Evolutionary conservation across 2,113 vertebrate genomes (phyloP), one percentile per base, ranked within the genome.

Genomic region (Callopanchax toddi): DNA sequence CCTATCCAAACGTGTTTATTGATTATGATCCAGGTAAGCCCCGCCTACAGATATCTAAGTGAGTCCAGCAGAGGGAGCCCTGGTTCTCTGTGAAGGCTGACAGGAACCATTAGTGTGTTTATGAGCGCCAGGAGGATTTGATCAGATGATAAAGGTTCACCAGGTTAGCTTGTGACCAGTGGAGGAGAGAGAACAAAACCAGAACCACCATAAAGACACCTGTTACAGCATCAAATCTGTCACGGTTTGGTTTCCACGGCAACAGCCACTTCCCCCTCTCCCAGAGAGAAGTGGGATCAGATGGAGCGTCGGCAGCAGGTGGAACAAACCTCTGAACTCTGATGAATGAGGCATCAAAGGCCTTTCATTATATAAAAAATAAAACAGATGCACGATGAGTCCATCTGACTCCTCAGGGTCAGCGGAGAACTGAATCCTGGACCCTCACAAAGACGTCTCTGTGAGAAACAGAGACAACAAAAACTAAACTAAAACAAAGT

Each of bases 11-110:
- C n/a, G n/a, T n/a, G n/a, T n/a, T n/a, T n/a, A n/a, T n/a, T n/a
- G n/a, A n/a, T n/a, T n/a, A n/a, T n/a, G n/a, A n/a, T n/a, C n/a
- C n/a, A n/a, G n/a, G n/a, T n/a, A n/a, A n/a, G n/a, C 26, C 26
- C 6, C 26, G 6, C 6, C 11, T 46, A 48, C 21, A 25, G 20
- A 48, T 5, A 48, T 23, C 17, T 20, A 6, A 42, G 5, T 25
- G 1, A 6, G 5, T 6, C 79, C 91, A 89, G 79, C 86, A 92
- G 91, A 70, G 87, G 91, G 86, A 0, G 79, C 71, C 16, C 45
- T 74, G 25, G 29, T 11, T 58, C 25, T 26, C 62, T 48, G 20
- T 36, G 11, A 23, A 16, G 3, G 34, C 39, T 65, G 29, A 55
- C 51, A 55, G 34, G 66, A 58, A 77, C 64, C 79, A 83, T 55